A percentile compares a stretch with the other conserved stretches of the same genome.
phyloP scores from a whole-genome alignment of 2,888 invertebrate species.

The Pegoplata infirma region DNA sequence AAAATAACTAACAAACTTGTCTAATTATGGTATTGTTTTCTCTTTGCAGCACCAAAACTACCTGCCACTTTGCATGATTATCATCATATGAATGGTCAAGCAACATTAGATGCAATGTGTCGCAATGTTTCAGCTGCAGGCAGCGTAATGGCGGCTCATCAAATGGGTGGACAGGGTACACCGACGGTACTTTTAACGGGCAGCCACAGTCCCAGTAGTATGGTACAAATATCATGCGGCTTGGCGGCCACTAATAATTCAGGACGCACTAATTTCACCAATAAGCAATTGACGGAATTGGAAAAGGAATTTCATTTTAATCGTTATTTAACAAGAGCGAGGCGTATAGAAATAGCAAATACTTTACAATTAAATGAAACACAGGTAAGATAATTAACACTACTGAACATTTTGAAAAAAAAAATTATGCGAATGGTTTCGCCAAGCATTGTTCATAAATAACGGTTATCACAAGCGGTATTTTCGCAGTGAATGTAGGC shows the following conservation, averaged over 20 bases:
- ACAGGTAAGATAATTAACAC: constrained; percentile 80
- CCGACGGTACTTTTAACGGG: constrained; percentile 75
- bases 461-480: too few relatives aligned
- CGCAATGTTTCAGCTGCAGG: constrained; percentile 54
- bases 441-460: not conserved
- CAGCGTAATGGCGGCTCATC: constrained; percentile 56
- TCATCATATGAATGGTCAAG: constrained; percentile 72
- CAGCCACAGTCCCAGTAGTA: constrained; percentile 73
- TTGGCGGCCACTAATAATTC: constrained; percentile 83
- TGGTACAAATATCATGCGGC: constrained; percentile 65
- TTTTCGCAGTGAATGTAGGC: too few relatives aligned
- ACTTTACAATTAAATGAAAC: constrained; percentile 97
- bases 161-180: constrained; percentile 48
- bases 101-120: constrained; percentile 58
- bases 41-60: constrained; percentile 82
- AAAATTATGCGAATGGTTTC: not conserved
- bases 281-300: constrained; percentile 98
- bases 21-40: constrained; percentile 60
- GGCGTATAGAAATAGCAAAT: constrained; percentile 98
- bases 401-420: too few relatives aligned
- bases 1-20: constrained; percentile 63
- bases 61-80: constrained; percentile 80
- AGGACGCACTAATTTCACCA: constrained; percentile 98
- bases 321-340: constrained; percentile 97
- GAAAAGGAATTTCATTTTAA: constrained; percentile 99